These are phyloP conservation scores for Macquaria ambigua DNA, from an alignment of 2,113 vertebrate species.

Conservation along the genomic window DNA sequence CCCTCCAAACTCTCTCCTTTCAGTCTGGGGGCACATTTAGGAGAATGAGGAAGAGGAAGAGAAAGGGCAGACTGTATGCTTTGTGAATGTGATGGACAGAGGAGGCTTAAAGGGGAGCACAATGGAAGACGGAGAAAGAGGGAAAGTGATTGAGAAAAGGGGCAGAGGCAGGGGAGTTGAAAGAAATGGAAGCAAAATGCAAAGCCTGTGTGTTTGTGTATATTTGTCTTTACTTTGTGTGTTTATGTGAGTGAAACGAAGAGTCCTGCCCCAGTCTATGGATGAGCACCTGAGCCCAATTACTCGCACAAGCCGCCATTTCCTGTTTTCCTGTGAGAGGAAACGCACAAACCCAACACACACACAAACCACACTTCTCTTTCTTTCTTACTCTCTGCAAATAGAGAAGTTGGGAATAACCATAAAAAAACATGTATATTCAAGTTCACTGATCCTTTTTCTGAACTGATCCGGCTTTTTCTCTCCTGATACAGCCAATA, in stretches of 20 bases:
- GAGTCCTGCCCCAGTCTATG: constrained; percentile 16
- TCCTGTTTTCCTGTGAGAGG: constrained; percentile 23
- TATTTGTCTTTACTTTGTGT: constrained; percentile 1
- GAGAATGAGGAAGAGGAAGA: background rate
- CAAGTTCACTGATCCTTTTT: background rate
- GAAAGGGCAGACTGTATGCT: background rate
- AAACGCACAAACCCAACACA: background rate
- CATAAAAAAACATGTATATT: background rate
- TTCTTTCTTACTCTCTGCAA: background rate
- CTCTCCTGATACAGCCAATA: background rate
- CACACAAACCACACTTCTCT: background rate
- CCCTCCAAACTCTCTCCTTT: constrained; percentile 16
- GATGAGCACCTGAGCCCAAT: constrained; percentile 73
- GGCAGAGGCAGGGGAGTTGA: background rate
- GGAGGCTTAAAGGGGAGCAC: constrained; percentile 15
- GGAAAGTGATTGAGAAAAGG: background rate
- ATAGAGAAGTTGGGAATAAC: background rate
- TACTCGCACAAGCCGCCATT: constrained; percentile 56
- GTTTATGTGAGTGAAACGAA: background rate
- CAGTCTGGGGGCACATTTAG: background rate
- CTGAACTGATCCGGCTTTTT: background rate
- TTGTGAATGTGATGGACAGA: constrained; percentile 24
- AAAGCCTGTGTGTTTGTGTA: constrained; percentile 28
- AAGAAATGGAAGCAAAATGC: background rate
- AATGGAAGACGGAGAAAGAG: constrained; percentile 17